A percentile compares a stretch with the other conserved stretches of the same genome.
phyloP scores from a whole-genome alignment of 2,888 invertebrate genomes.

The Hydriomena furcata region DNA sequence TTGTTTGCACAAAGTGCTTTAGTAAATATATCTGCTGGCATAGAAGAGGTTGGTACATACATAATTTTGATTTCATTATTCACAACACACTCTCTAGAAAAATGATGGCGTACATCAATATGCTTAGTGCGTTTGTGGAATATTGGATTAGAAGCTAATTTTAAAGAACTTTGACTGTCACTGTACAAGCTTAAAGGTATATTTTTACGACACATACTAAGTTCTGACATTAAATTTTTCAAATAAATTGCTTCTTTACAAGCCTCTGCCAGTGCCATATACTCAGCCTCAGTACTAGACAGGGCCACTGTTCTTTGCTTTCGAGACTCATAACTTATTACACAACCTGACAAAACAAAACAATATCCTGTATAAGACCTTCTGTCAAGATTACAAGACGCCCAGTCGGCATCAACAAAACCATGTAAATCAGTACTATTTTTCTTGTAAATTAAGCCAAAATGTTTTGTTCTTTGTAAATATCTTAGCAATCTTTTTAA shows the following conservation, averaged over 20 bases:
- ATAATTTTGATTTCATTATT: too few species aligned
- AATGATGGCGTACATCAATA: constrained; percentile 2
- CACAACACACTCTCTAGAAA: background rate
- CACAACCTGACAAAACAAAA: background rate
- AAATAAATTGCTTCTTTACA: constrained; percentile 2
- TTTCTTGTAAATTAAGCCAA: constrained; percentile 21
- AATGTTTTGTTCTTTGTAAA: constrained; percentile 29
- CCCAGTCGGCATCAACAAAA: constrained; percentile 2
- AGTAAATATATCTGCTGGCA: too few species aligned
- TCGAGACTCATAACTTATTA: background rate
- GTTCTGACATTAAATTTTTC: background rate
- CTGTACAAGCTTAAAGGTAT: background rate
- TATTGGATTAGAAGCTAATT: background rate
- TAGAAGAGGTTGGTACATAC: too few species aligned
- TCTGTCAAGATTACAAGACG: background rate
- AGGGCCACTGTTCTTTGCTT: background rate
- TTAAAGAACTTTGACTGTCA: constrained; percentile 2
- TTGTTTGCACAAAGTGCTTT: too few species aligned
- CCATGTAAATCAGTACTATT: background rate
- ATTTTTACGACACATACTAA: background rate
- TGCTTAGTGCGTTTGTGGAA: background rate
- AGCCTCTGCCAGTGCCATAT: background rate
- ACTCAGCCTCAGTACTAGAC: constrained; percentile 3
- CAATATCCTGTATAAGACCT: background rate
- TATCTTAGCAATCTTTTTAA: constrained; percentile 29